Conservation (phyloP, 2,888 invertebrate genomes). For the Meghimatium bilineatum region DNA sequence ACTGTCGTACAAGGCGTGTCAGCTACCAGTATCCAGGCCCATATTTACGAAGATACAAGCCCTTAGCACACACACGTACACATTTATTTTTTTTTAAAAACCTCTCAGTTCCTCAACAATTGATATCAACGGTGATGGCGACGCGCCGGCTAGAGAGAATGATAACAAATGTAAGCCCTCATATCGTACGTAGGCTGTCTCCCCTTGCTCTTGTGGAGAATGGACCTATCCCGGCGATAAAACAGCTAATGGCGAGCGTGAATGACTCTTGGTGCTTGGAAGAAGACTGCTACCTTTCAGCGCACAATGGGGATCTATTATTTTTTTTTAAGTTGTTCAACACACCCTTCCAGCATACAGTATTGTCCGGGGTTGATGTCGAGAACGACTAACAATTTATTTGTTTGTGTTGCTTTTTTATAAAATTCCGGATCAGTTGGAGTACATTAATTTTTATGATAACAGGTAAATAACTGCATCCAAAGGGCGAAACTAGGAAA, state of each 20-base stretch:
- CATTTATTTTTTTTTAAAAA: too few species aligned
- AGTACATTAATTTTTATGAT: too few species aligned
- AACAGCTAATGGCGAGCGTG: constrained; percentile 4
- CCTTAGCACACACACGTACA: neutral
- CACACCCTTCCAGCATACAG: too few species aligned
- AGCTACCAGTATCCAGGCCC: constrained; percentile 29
- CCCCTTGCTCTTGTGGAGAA: constrained; percentile 2
- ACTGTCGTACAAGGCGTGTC: constrained; percentile 10
- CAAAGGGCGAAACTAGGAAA: too few species aligned
- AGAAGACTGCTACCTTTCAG: constrained; percentile 1
- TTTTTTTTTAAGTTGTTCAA: too few species aligned
- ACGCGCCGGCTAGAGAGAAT: constrained; percentile 13
- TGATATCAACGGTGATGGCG: constrained; percentile 33
- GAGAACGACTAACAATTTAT: too few species aligned
- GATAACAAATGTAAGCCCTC: constrained; percentile 29
- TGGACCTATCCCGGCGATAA: constrained; percentile 17
- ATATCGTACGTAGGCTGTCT: constrained; percentile 13
- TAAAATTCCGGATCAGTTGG: too few species aligned
- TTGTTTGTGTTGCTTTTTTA: too few species aligned
- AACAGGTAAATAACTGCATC: too few species aligned
- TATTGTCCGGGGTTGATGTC: too few species aligned
- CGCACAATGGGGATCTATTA: too few species aligned
- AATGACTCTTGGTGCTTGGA: too few species aligned
- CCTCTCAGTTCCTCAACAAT: constrained; percentile 31
- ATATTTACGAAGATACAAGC: constrained; percentile 38